Evolutionary conservation across 2,888 invertebrate species (phyloP).

Genomic region (Stenichneumon culpator): DNA sequence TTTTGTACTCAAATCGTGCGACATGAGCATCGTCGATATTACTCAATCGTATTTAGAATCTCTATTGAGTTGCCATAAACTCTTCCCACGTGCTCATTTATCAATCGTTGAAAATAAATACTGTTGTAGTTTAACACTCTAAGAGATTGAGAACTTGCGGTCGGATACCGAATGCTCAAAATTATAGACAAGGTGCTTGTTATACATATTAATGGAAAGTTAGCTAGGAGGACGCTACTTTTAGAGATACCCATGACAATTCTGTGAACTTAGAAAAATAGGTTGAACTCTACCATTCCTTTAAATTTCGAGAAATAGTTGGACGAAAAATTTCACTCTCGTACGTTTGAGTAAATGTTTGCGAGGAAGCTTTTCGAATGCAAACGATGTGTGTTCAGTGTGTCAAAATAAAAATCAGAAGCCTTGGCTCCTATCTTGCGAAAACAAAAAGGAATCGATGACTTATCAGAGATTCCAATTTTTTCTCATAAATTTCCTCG

Average conservation of each 20-base stretch:
- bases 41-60: conserved; percentile 14
- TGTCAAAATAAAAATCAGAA: conserved; percentile 20
- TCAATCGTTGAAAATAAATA: conserved; percentile 36
- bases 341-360: conserved; percentile 3
- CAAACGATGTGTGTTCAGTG: conserved; percentile 23
- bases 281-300: conserved; percentile 50
- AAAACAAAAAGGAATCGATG: conserved; percentile 43
- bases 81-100: conserved; percentile 40
- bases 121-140: conserved; percentile 23
- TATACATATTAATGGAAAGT: conserved; percentile 5
- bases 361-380: conserved; percentile 19
- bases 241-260: conserved; percentile 7
- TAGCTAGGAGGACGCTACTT: not conserved
- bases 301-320: conserved; percentile 35
- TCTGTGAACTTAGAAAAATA: conserved; percentile 12
- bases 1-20: conserved; percentile 6
- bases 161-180: conserved; percentile 57
- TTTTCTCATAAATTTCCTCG: conserved; percentile 47
- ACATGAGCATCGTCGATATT: not conserved
- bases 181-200: conserved; percentile 49
- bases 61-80: conserved; percentile 41
- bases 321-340: conserved; percentile 18
- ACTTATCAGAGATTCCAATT: conserved; percentile 31
- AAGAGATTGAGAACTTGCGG: conserved; percentile 4
- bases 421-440: conserved; percentile 27